phyloP scores from a whole-genome alignment of 2,797 vertebrate species.

The Coranthus polyacanthus region DNA sequence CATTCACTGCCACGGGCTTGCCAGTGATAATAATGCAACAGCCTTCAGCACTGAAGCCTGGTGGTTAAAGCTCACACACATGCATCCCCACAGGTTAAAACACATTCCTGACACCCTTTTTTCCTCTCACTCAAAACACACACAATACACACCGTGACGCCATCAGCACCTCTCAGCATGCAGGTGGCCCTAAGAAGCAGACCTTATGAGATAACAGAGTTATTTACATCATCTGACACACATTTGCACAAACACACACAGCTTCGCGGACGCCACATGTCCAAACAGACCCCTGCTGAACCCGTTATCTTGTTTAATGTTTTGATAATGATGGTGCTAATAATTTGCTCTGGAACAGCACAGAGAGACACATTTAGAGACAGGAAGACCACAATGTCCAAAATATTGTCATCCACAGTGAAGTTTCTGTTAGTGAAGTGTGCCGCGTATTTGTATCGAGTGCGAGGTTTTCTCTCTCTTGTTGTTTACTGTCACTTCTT shows the following conservation, averaged over 20 bases:
- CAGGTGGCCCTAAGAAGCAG: slow-evolving; percentile 53
- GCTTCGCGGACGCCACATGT: slow-evolving; percentile 18
- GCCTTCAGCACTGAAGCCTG: slow-evolving; percentile 39
- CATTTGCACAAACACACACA: slow-evolving; percentile 6
- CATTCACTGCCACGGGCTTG: slow-evolving; percentile 34
- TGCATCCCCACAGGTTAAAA: slow-evolving; percentile 27
- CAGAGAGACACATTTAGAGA: neutral
- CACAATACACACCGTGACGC: slow-evolving; percentile 35
- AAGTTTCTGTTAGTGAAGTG: neutral
- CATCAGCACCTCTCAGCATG: slow-evolving; percentile 56
- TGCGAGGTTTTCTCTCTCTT: slow-evolving; percentile 11
- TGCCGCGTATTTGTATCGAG: no score
- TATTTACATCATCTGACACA: slow-evolving; percentile 58
- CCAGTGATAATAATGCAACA: slow-evolving; percentile 49
- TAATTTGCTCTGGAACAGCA: slow-evolving; percentile 12
- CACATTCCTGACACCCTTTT: slow-evolving; percentile 5
- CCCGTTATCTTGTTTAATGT: slow-evolving; percentile 41
- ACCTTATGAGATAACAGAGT: slow-evolving; percentile 57
- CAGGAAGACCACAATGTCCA: neutral
- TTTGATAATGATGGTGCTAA: slow-evolving; percentile 35
- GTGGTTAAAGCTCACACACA: slow-evolving; percentile 12
- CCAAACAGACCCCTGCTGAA: slow-evolving; percentile 34
- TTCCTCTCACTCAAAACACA: neutral
- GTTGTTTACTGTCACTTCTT: slow-evolving; percentile 36
- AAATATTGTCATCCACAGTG: neutral